Percentiles rank a stretch among this genome's conserved stretches.
These are phyloP conservation scores for Sebastes miniatus DNA, from an alignment of 2,797 vertebrate species.

Conservation along the genomic window DNA sequence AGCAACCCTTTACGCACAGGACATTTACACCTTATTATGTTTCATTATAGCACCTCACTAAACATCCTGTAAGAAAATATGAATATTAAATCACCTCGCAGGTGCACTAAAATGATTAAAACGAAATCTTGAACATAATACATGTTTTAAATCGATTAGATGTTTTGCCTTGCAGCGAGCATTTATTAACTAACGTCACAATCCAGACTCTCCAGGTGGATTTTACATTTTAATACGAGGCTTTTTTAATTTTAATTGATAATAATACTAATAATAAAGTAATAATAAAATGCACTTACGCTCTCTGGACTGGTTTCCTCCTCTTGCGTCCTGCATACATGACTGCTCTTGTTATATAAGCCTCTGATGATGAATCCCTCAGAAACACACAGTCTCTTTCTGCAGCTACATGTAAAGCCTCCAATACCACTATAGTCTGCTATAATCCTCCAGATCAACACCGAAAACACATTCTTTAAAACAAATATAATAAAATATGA, in stretches of 20 bases:
- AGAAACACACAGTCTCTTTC: slow-evolving; percentile 6
- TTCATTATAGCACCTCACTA: fast-evolving
- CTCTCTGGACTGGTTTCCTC: slow-evolving; percentile 82
- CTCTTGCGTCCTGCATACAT: slow-evolving; percentile 83
- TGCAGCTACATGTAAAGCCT: slow-evolving; percentile 49
- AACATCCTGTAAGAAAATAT: not conserved
- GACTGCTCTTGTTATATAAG: slow-evolving; percentile 46
- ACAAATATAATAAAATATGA: not conserved
- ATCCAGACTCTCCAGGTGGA: not conserved
- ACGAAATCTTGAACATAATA: not conserved
- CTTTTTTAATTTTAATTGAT: fast-evolving
- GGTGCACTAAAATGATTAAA: not conserved
- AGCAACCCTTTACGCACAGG: not conserved
- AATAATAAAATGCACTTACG: slow-evolving; percentile 63
- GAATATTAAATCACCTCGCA: fast-evolving
- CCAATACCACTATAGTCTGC: not conserved
- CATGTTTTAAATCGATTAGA: not conserved
- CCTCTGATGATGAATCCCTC: slow-evolving; percentile 13
- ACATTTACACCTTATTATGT: not conserved
- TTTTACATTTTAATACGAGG: not conserved
- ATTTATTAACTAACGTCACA: not conserved
- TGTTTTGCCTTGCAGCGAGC: not conserved
- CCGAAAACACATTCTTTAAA: not conserved
- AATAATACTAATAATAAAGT: not conserved
- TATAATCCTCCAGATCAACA: slow-evolving; percentile 8